A percentile compares a stretch with the other conserved stretches of the same genome.
These are phyloP conservation scores for Muntiacus reevesi DNA, from an alignment of 2,113 vertebrate genomes.

Conservation along the genomic window DNA sequence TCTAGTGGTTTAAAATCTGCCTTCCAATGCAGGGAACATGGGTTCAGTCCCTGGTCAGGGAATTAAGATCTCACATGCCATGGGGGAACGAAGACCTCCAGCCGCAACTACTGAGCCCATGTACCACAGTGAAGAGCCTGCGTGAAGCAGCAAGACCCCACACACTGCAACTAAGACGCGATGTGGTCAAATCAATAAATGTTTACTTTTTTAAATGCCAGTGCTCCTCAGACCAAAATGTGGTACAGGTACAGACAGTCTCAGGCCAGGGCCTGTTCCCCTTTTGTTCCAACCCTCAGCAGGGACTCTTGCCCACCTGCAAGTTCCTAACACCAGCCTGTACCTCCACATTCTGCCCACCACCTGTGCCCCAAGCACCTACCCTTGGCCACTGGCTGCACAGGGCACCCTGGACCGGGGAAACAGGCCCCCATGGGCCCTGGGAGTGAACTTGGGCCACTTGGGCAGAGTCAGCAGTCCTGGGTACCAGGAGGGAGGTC, in stretches of 20 bases:
- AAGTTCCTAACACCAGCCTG: neutral
- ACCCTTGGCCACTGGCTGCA: too few relatives aligned
- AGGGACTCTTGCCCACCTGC: neutral
- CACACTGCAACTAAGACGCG: accelerated
- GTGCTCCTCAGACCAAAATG: neutral
- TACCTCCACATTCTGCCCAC: neutral
- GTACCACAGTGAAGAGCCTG: neutral
- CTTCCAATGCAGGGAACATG: neutral
- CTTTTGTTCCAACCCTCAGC: neutral
- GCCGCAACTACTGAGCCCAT: accelerated
- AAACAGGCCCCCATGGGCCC: neutral
- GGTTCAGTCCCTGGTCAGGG: neutral
- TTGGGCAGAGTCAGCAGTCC: neutral
- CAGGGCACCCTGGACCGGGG: neutral
- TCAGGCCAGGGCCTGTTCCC: neutral
- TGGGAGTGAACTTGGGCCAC: neutral
- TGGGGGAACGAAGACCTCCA: neutral
- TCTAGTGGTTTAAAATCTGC: neutral
- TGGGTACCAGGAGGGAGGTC: neutral
- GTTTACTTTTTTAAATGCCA: neutral
- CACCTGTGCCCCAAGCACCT: neutral
- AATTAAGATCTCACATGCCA: neutral
- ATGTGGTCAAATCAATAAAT: neutral
- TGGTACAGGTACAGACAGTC: too few relatives aligned
- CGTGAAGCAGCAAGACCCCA: neutral